Percentiles rank a stretch among this genome's conserved stretches.
Evolutionary conservation across 2,888 invertebrate genomes (phyloP).

Genomic region (Drosophila demipolita): DNA sequence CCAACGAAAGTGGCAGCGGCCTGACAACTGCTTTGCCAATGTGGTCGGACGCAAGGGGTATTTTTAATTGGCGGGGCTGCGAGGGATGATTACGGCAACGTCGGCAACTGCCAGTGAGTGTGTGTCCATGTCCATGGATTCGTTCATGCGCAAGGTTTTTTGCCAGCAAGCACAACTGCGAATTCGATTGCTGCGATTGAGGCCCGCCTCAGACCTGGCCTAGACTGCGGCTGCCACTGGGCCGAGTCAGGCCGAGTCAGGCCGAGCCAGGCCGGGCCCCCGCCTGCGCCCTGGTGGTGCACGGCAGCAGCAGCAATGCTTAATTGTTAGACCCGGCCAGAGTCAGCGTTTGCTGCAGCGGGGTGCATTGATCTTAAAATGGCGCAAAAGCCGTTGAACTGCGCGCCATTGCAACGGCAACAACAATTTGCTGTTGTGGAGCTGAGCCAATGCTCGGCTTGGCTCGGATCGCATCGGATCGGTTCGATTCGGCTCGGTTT

Average conservation of each 20-base stretch:
- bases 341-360: slow-evolving; percentile 47
- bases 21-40: slow-evolving; percentile 7
- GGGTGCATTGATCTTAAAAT: slow-evolving; percentile 84
- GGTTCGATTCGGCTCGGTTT: slow-evolving; percentile 1
- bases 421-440: slow-evolving; percentile 18
- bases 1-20: slow-evolving; percentile 8
- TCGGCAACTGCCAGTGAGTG: slow-evolving; percentile 38
- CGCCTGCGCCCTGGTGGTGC: slow-evolving; percentile 13
- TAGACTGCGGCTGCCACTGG: slow-evolving; percentile 30
- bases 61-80: background rate
- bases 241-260: slow-evolving; percentile 37
- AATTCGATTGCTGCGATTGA: slow-evolving; percentile 39
- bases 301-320: slow-evolving; percentile 25
- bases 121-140: slow-evolving; percentile 83
- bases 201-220: slow-evolving; percentile 28
- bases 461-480: slow-evolving; percentile 11
- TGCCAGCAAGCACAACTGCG: slow-evolving; percentile 25
- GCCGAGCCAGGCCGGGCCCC: slow-evolving; percentile 37
- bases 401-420: slow-evolving; percentile 53
- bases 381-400: slow-evolving; percentile 84
- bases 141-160: slow-evolving; percentile 84
- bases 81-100: slow-evolving; percentile 12
- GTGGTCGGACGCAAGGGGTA: background rate
- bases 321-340: slow-evolving; percentile 46
- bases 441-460: slow-evolving; percentile 10